phyloP scores from a whole-genome alignment of 2,113 vertebrate genomes.

The Cacatua alba region DNA sequence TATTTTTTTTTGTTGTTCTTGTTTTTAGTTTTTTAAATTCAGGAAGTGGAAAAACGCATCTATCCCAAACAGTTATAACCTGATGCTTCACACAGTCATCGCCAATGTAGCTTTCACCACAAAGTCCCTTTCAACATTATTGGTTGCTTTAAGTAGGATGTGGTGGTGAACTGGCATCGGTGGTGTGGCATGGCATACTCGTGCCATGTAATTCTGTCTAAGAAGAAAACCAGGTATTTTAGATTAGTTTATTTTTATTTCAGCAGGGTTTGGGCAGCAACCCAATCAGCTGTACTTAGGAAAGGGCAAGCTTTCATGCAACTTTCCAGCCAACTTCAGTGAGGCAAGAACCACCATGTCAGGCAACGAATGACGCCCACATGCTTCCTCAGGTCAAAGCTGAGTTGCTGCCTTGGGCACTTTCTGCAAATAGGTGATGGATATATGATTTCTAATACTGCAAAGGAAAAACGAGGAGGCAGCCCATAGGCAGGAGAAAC shows the following conservation, averaged over 20 bases:
- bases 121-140: background rate
- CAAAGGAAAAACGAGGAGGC: background rate
- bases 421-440: background rate
- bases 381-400: background rate
- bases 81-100: background rate
- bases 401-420: background rate
- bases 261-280: background rate
- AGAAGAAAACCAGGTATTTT: background rate
- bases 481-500: background rate
- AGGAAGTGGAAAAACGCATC: background rate
- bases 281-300: accelerated
- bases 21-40: background rate
- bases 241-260: background rate
- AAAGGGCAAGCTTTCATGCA: background rate
- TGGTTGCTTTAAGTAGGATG: background rate
- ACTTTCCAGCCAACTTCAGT: background rate
- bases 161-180: background rate
- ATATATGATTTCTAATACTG: background rate
- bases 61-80: background rate
- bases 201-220: accelerated
- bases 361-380: background rate
- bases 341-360: background rate
- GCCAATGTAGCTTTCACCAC: background rate
- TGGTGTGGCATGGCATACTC: background rate
- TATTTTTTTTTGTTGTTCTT: background rate